Evolutionary conservation across 1,140 invertebrate genomes (phyloP).

Genomic region (Ditylenchus dipsaci): DNA sequence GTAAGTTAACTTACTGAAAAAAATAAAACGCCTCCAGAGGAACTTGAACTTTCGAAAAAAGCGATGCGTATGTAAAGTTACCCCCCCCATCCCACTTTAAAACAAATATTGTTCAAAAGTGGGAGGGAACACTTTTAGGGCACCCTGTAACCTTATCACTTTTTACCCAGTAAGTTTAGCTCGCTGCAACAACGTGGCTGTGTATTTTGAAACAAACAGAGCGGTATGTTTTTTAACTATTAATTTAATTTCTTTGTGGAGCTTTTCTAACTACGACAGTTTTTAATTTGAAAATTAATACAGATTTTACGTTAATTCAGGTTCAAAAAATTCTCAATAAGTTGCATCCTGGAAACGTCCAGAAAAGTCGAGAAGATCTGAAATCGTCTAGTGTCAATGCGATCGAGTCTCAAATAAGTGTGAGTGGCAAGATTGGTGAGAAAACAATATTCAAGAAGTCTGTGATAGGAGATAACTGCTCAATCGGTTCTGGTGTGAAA

Average conservation of each 20-base stretch:
- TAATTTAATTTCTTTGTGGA: background rate
- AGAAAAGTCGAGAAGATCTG: background rate
- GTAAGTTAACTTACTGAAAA: too few species aligned
- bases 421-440: background rate
- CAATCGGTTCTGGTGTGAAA: background rate
- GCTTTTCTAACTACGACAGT: background rate
- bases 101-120: too few species aligned
- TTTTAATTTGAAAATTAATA: background rate
- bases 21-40: too few species aligned
- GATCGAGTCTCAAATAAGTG: background rate
- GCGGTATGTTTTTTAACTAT: conserved; percentile 10
- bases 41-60: too few species aligned
- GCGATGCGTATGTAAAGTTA: too few species aligned
- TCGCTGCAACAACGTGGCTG: conserved; percentile 40
- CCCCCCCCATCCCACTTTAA: too few species aligned
- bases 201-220: conserved; percentile 46
- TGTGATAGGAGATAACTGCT: background rate
- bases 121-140: too few species aligned
- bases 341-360: background rate
- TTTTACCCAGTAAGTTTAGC: conserved; percentile 10
- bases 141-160: too few species aligned
- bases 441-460: background rate
- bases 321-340: background rate
- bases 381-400: background rate
- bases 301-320: background rate